Conservation (phyloP, 1,140 invertebrate species). For the Periplaneta americana region DNA sequence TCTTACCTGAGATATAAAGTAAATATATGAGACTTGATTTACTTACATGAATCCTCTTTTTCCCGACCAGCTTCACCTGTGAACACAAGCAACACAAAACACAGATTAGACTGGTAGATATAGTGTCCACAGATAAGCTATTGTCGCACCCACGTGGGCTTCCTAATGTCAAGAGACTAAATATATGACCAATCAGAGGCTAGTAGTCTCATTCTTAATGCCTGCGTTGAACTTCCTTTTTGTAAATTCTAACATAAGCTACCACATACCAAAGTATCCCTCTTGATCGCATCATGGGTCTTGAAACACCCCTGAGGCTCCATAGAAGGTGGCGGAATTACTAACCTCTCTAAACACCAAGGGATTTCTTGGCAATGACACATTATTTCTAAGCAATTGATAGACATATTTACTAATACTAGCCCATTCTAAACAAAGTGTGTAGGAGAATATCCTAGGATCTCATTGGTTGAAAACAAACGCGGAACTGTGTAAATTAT, state of each 20-base stretch:
- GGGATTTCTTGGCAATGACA: neutral
- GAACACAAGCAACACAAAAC: conserved; percentile 29
- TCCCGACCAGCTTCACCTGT: conserved; percentile 53
- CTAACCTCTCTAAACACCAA: neutral
- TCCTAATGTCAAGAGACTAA: neutral
- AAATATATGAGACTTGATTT: conserved; percentile 26
- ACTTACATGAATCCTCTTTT: conserved; percentile 52
- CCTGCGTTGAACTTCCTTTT: neutral
- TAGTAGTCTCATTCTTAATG: neutral
- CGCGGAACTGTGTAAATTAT: too few species aligned
- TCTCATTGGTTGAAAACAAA: too few species aligned
- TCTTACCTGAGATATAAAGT: too few species aligned
- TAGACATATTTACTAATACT: neutral
- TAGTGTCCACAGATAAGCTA: neutral
- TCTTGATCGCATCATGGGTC: neutral
- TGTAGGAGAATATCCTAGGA: too few species aligned
- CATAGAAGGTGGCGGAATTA: neutral
- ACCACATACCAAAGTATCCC: neutral
- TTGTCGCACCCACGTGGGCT: neutral
- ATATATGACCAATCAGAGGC: neutral
- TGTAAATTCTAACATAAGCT: neutral
- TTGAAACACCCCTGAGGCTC: neutral
- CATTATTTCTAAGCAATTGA: neutral
- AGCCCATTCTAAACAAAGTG: neutral
- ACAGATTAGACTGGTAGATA: neutral